Evolutionary conservation across 2,113 vertebrate species (phyloP).

Genomic region (Stegostoma tigrinum): DNA sequence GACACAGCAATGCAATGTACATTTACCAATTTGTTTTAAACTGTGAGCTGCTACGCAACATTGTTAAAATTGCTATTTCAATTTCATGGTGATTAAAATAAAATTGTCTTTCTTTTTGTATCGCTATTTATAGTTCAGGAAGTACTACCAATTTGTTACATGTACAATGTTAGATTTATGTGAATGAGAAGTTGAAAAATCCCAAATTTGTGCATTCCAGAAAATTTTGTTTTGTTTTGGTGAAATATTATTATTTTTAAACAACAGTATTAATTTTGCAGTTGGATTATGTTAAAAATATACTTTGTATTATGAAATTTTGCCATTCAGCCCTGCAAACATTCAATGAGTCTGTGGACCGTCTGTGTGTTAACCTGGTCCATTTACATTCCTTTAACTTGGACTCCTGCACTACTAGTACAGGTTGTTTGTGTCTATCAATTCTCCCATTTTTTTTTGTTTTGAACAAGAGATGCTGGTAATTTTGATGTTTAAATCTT

Average conservation of each 20-base stretch:
- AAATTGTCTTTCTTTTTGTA: background rate
- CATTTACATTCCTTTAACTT: no score
- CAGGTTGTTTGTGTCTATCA: no score
- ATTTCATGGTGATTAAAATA: background rate
- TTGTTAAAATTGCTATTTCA: background rate
- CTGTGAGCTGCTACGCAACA: no score
- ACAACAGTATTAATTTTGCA: background rate
- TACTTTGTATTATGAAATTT: background rate
- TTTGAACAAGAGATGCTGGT: no score
- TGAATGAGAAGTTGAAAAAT: background rate
- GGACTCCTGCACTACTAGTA: no score
- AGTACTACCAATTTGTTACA: background rate
- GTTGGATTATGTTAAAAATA: background rate
- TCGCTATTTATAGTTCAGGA: background rate
- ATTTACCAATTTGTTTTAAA: background rate
- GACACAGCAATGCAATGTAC: background rate
- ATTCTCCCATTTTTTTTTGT: no score
- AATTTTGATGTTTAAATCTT: no score
- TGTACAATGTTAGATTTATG: background rate
- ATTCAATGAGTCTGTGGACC: no score
- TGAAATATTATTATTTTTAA: background rate
- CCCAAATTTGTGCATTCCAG: background rate
- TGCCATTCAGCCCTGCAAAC: background rate
- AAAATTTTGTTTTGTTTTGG: background rate
- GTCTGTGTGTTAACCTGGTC: no score